Percentiles rank a stretch among this genome's conserved stretches.
These are phyloP conservation scores for Agrochola circellaris DNA, from an alignment of 2,888 invertebrate species.

Conservation along the genomic window DNA sequence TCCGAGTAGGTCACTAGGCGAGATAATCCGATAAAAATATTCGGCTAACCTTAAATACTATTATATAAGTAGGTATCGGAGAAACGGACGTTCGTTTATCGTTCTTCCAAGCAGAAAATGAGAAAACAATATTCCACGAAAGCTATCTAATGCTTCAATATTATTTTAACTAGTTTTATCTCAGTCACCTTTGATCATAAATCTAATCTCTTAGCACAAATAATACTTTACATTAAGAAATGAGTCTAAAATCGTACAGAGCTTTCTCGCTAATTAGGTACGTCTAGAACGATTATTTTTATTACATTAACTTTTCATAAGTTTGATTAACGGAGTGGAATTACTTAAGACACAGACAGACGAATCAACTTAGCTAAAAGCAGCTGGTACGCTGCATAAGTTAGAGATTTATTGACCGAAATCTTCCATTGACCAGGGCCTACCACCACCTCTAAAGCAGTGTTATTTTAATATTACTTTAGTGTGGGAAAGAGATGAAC, in stretches of 20 bases:
- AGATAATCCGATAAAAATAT: background rate
- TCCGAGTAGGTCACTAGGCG: background rate
- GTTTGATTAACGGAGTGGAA: constrained; percentile 28
- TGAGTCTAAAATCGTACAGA: constrained; percentile 1
- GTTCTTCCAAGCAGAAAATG: constrained; percentile 7
- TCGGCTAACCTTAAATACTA: background rate
- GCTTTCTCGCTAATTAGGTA: constrained; percentile 38
- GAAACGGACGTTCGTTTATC: background rate
- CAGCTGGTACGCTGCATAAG: constrained; percentile 38
- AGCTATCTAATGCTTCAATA: constrained; percentile 1
- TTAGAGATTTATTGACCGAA: constrained; percentile 41
- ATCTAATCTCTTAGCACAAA: constrained; percentile 8
- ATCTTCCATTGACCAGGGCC: constrained; percentile 26
- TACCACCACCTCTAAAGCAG: no score
- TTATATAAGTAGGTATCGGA: background rate
- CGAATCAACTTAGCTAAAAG: constrained; percentile 36
- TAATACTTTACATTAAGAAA: constrained; percentile 12
- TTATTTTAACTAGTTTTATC: background rate
- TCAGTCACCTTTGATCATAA: constrained; percentile 1
- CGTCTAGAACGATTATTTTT: constrained; percentile 32
- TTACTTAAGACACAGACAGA: constrained; percentile 19
- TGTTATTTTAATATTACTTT: no score
- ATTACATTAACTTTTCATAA: constrained; percentile 43
- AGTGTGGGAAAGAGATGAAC: no score
- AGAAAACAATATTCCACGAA: background rate